These are phyloP conservation scores for Cydia strobilella DNA, from an alignment of 1,140 invertebrate species.

Conservation along the genomic window DNA sequence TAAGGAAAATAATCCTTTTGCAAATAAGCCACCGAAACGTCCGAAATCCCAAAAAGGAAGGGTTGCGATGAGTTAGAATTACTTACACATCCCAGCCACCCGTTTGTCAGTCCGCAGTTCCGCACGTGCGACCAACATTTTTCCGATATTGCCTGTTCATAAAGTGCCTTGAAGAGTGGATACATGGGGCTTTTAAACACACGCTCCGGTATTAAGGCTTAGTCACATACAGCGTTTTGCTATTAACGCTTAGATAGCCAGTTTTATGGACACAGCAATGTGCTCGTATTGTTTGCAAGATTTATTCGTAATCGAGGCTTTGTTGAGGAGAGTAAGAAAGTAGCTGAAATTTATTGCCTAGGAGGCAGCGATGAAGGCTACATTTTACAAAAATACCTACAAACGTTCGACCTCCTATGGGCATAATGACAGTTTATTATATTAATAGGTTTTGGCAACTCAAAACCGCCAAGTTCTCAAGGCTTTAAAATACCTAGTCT, in stretches of 20 bases:
- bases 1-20: constrained; percentile 4
- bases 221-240: constrained; percentile 32
- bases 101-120: constrained; percentile 47
- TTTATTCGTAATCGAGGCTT: constrained; percentile 29
- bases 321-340: neutral
- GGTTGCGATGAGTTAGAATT: constrained; percentile 36
- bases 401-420: neutral
- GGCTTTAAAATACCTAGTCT: too few relatives aligned
- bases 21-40: neutral
- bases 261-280: constrained; percentile 24
- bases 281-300: constrained; percentile 29
- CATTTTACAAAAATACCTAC: neutral
- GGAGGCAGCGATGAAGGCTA: neutral
- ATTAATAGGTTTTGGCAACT: too few relatives aligned
- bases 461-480: too few relatives aligned
- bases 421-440: too few relatives aligned
- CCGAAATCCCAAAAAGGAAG: constrained; percentile 20
- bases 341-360: constrained; percentile 10
- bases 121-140: constrained; percentile 64
- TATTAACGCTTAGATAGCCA: constrained; percentile 27
- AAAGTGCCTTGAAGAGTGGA: constrained; percentile 52
- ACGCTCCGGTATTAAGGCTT: constrained; percentile 39
- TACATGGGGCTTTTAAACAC: constrained; percentile 50
- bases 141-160: constrained; percentile 64
- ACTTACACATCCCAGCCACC: constrained; percentile 36